Conservation (phyloP, 2,797 vertebrate species). For the Propithecus deckenii region DNA sequence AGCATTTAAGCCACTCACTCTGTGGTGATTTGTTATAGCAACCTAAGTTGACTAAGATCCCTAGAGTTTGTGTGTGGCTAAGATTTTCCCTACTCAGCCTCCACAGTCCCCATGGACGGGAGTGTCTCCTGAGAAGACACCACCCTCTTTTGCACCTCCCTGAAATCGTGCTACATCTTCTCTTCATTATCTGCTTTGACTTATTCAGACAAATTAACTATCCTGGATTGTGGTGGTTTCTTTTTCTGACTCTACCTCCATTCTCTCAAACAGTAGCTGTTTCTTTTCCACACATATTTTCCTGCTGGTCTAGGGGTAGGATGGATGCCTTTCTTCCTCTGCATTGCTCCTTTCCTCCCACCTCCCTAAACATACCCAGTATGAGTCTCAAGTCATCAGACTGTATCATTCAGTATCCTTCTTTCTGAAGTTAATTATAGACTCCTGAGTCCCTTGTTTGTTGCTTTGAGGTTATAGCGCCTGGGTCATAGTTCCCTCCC, state of each 20-base stretch:
- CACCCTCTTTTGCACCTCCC: neutral
- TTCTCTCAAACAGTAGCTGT: neutral
- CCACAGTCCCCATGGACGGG: neutral
- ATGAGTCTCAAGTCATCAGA: neutral
- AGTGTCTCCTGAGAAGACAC: neutral
- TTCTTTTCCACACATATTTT: neutral
- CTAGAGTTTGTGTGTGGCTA: neutral
- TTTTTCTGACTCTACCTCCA: neutral
- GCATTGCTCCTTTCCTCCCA: neutral
- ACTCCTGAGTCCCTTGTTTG: neutral
- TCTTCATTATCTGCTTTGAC: neutral
- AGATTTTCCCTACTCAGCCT: neutral
- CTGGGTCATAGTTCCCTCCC: neutral
- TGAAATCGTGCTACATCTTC: neutral
- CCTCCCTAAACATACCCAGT: neutral
- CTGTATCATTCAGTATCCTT: neutral
- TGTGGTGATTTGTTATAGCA: neutral
- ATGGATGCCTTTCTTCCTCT: neutral
- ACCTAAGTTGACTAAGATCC: neutral
- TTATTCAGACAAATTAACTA: neutral
- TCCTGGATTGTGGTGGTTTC: neutral
- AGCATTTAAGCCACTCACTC: neutral
- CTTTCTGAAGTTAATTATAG: neutral
- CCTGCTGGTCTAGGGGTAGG: neutral
- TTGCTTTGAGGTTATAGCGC: neutral